Evolutionary conservation across 2,888 invertebrate species (phyloP), one percentile per base, ranked within the genome.

Genomic region (Andrena dorsata): DNA sequence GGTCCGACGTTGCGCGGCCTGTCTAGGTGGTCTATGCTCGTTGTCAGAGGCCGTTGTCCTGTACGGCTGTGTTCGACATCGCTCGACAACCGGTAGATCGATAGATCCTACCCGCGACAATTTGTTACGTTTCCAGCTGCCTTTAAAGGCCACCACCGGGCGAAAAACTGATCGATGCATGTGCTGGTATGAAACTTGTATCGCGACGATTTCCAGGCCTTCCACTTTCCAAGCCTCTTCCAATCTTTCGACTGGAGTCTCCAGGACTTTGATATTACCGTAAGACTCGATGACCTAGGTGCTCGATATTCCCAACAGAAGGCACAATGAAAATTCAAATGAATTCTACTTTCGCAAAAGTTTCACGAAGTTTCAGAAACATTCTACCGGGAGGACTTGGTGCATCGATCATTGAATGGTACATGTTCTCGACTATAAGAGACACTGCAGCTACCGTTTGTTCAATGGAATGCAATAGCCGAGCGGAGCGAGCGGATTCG

Each of bases 1-100:
- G 35, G 28, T 53, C 28, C n/a, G 30, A 30, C 0, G 51, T 20
- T 23, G 10, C 41, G 1, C 41, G 53, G 13, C 26, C 53, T 20
- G 47, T 10, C 64, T 71, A 71, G 65, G 47, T 58, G 76, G 64
- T 72, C 35, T 47, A 35, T 2, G 63, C 63, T 35, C 23, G 64
- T 28, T 16, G 41, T 41, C 10, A 8, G 60, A 77, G 77, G 65
- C 49, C 65, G 35, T 77, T 77, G 77, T 65, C 65, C 72, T 49
- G 47, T 64, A 53, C 53, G 58, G 8, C 26, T 35, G 10, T 10
- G 49, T n/a, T 23, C 47, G 28, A 32, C 58, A 35, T 65, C 61
- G 30, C 10, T 47, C 13, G 47, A 26, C 35, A 53, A 41, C 41
- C 23, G 63, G 23, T 63, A 63, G 56, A 76, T 76, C 69, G 61